These are phyloP conservation scores for Myrmecobius fasciatus DNA, from an alignment of 2,113 vertebrate genomes.

Conservation along the genomic window DNA sequence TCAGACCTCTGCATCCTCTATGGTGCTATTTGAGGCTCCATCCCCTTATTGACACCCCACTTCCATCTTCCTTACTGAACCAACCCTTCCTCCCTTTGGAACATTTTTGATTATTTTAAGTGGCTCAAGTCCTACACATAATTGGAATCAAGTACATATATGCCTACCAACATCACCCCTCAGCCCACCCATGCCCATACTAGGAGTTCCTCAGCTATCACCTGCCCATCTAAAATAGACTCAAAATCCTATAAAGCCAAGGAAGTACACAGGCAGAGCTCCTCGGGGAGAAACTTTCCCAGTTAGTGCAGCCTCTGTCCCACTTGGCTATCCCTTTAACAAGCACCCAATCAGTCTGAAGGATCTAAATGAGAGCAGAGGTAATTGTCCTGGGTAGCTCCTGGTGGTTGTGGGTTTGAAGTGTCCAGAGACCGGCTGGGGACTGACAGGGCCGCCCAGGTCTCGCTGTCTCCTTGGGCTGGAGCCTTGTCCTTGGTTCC, in stretches of 20 bases:
- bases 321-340: not conserved
- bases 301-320: not conserved
- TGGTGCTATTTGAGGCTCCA: not conserved
- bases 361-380: conserved; percentile 5
- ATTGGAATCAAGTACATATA: not conserved
- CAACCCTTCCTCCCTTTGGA: not conserved
- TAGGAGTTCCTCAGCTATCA: not conserved
- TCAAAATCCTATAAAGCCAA: not conserved
- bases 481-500: not conserved
- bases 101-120: not conserved
- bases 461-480: not conserved
- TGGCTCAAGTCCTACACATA: not conserved
- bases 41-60: not conserved
- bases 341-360: not conserved
- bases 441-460: not conserved
- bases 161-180: not conserved
- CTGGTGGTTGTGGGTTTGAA: not conserved
- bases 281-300: not conserved
- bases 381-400: not conserved
- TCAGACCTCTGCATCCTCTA: not conserved
- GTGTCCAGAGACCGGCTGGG: not conserved
- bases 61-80: not conserved
- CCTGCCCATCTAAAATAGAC: not conserved
- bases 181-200: not conserved
- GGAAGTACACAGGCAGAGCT: not conserved